These are phyloP conservation scores for Leucophenga varia DNA, from an alignment of 1,140 invertebrate species.

Conservation along the genomic window DNA sequence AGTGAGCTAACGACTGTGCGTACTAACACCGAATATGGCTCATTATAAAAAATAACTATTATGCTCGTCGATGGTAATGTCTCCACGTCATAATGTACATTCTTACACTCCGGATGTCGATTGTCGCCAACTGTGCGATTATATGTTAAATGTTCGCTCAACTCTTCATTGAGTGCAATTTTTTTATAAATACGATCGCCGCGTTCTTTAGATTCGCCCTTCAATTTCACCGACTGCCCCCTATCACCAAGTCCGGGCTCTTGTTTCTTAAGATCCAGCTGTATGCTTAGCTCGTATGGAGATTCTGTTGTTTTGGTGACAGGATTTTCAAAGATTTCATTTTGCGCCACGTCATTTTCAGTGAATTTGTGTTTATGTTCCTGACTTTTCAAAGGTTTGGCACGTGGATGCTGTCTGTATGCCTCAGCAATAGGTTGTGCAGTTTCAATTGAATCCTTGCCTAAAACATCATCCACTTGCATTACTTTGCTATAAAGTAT, in stretches of 20 bases:
- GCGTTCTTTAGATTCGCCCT: conserved; percentile 58
- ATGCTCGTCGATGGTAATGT: conserved; percentile 64
- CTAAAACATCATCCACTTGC: conserved; percentile 13
- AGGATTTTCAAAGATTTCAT: conserved; percentile 25
- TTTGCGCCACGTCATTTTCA: conserved; percentile 18
- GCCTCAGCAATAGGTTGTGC: background rate
- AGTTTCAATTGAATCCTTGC: conserved; percentile 13
- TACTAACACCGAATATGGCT: conserved; percentile 81
- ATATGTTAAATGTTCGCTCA: conserved; percentile 78
- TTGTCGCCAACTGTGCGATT: conserved; percentile 70
- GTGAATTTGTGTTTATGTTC: conserved; percentile 5
- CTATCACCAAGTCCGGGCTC: conserved; percentile 63
- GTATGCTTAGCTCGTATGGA: conserved; percentile 52
- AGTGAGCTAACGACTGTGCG: conserved; percentile 85
- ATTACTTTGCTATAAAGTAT: conserved; percentile 47
- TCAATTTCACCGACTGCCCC: conserved; percentile 65
- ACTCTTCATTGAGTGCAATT: conserved; percentile 80
- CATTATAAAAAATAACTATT: conserved; percentile 88
- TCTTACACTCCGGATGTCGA: conserved; percentile 59
- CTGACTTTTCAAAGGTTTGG: conserved; percentile 9
- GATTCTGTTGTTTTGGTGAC: conserved; percentile 21
- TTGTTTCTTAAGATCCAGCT: conserved; percentile 52
- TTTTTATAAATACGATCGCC: conserved; percentile 70
- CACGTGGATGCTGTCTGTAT: background rate
- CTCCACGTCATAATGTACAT: conserved; percentile 57